Evolutionary conservation across 2,113 vertebrate genomes (phyloP), one percentile per base, ranked within the genome.

Genomic region (Silurus glanis): DNA sequence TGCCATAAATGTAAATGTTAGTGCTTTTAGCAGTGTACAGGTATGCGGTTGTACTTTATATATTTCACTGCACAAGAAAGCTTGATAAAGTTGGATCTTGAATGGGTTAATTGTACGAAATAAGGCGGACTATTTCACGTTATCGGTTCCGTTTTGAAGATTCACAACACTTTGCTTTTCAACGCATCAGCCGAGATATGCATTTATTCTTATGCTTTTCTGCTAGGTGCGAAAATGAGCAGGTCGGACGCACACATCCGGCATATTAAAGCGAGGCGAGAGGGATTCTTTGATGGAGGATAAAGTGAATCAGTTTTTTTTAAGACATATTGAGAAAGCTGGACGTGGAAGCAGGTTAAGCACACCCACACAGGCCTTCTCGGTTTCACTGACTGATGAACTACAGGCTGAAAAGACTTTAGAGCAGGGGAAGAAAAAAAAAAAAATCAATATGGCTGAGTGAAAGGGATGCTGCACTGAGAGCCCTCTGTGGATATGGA

Each of bases 361-460:
- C 75, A 62, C 83, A 69, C 86, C 83, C 86, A 87, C 86, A 62
- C 88, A 86, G 66, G 59, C 78, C 82, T 83, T 79, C 80, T 85
- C 62, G 25, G 28, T 55, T 80, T 80, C 56, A 82, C 23, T 83
- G 80, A 79, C 74, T 83, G 83, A 84, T 87, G 76, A 64, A 83
- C 86, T 87, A 66, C 84, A 80, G 81, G 76, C 75, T 83, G 75
- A 21, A 85, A 84, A 59, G 83, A 66, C 88, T 89, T 87, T 61
- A 87, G 86, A 82, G 80, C 56, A 83, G 72, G 71, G 37, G 58
- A 7, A 23, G 67, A n/a, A 72, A 7, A 62, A 49, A 58, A 53
- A 80, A 61, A 75, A 72, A 66, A 89, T 90, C 87, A 87, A 90
- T 88, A 88, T 53, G 79, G 74, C 83, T 74, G 72, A 88, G 83